Conservation (phyloP, 2,113 vertebrate genomes). For the Notarius quadriscutis region DNA sequence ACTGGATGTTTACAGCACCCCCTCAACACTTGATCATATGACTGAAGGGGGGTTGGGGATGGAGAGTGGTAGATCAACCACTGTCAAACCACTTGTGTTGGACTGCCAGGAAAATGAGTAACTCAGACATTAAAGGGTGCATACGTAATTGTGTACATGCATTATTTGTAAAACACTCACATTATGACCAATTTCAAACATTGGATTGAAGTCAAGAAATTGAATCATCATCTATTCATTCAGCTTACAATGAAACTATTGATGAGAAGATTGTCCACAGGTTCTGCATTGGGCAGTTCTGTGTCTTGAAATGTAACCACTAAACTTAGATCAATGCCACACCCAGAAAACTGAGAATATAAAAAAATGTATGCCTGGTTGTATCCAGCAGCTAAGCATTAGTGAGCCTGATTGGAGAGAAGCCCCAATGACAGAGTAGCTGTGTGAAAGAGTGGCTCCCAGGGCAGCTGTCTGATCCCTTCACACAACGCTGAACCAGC, state of each 20-base stretch:
- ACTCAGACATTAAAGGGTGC: neutral
- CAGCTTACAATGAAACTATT: neutral
- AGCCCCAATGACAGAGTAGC: slow-evolving; percentile 29
- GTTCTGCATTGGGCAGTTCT: neutral
- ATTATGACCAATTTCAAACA: neutral
- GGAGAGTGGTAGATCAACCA: slow-evolving; percentile 13
- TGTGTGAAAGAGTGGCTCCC: slow-evolving; percentile 8
- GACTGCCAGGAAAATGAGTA: slow-evolving; percentile 6
- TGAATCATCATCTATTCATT: neutral
- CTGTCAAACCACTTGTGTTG: slow-evolving; percentile 15
- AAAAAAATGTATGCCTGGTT: slow-evolving; percentile 25
- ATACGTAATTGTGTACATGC: neutral
- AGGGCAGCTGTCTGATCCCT: slow-evolving; percentile 47
- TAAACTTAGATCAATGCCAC: slow-evolving; percentile 30
- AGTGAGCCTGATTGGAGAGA: slow-evolving; percentile 19
- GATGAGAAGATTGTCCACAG: neutral
- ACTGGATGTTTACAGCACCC: slow-evolving; percentile 46
- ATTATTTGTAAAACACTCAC: slow-evolving; percentile 13
- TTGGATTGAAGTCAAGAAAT: neutral
- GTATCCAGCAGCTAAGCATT: slow-evolving; percentile 27
- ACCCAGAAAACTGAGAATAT: slow-evolving; percentile 35
- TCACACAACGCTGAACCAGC: slow-evolving; percentile 42
- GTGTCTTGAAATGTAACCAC: slow-evolving; percentile 5
- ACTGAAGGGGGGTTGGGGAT: neutral
- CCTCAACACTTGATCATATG: slow-evolving; percentile 56